Evolutionary conservation across 2,888 invertebrate species (phyloP).

Genomic region (Eupithecia tripunctaria): DNA sequence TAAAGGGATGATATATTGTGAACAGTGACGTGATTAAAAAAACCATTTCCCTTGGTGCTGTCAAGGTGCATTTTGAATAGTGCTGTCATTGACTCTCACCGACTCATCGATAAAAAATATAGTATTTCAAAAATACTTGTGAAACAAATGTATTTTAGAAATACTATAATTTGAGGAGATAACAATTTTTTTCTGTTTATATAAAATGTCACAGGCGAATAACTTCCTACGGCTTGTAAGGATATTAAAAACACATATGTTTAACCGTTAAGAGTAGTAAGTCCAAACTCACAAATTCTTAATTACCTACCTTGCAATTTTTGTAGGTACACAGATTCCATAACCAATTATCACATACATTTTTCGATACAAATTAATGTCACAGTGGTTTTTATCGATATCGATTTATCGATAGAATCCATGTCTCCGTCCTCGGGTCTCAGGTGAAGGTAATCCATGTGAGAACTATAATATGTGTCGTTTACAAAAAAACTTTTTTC

Average conservation of each 20-base stretch:
- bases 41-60: constrained; percentile 78
- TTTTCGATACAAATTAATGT: constrained; percentile 1
- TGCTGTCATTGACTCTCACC: constrained; percentile 48
- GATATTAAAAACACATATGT: neutral
- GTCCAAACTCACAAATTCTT: neutral
- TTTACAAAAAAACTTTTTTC: constrained; percentile 63
- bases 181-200: neutral
- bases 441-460: constrained; percentile 83
- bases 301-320: neutral
- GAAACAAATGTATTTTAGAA: too few relatives aligned
- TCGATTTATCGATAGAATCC: constrained; percentile 50
- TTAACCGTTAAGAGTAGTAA: neutral
- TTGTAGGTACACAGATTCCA: neutral
- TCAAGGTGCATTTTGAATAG: constrained; percentile 80
- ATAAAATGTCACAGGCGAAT: neutral
- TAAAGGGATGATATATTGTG: constrained; percentile 83
- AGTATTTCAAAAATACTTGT: too few relatives aligned
- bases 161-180: too few relatives aligned
- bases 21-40: constrained; percentile 79
- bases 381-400: constrained; percentile 22
- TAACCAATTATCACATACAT: neutral
- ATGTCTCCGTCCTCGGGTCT: constrained; percentile 52
- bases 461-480: constrained; percentile 76
- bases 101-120: constrained; percentile 46
- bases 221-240: neutral